Conservation (phyloP, 2,113 vertebrate genomes). For the Platysteira castanea region DNA sequence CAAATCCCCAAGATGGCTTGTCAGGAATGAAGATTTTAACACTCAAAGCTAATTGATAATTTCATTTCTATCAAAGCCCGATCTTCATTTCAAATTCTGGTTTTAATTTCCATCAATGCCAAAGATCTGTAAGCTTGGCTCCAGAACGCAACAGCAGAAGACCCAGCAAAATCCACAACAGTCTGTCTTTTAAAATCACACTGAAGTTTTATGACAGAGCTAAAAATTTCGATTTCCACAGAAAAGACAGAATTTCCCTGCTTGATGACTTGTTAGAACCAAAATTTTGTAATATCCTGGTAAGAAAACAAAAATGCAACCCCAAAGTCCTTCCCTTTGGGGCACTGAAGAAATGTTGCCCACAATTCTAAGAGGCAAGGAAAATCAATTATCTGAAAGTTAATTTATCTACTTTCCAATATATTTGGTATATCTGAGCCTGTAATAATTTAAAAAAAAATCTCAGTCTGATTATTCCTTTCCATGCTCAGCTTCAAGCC, state of each 20-base stretch:
- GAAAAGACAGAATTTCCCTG: not conserved
- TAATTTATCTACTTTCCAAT: not conserved
- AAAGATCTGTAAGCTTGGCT: not conserved
- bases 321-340: not conserved
- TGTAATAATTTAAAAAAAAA: not conserved
- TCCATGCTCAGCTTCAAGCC: not conserved
- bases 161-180: not conserved
- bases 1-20: not conserved
- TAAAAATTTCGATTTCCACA: not conserved
- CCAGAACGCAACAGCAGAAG: not conserved
- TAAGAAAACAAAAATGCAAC: not conserved
- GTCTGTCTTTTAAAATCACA: not conserved
- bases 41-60: not conserved
- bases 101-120: not conserved
- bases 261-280: not conserved
- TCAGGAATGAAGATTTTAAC: not conserved
- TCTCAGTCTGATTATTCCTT: not conserved
- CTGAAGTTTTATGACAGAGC: not conserved
- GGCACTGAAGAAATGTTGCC: not conserved
- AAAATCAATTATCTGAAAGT: not conserved
- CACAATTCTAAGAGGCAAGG: not conserved
- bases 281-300: not conserved
- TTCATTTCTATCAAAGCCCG: not conserved
- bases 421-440: not conserved
- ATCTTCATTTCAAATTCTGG: not conserved